phyloP scores from a whole-genome alignment of 2,797 vertebrate genomes.

The Sciaenops ocellatus region DNA sequence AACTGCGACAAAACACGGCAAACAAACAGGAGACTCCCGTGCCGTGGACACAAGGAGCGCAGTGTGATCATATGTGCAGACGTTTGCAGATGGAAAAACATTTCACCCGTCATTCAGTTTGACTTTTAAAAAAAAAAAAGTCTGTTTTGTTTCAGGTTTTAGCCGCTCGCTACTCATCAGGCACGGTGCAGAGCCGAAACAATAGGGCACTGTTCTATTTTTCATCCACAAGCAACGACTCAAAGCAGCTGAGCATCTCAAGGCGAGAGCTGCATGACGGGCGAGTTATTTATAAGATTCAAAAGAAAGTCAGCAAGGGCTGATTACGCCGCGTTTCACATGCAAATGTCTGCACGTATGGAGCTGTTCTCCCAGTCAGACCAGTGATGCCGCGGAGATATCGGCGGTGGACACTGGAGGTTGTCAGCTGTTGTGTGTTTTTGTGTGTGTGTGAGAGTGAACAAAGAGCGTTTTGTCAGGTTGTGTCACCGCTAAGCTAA shows the following conservation, averaged over 20 bases:
- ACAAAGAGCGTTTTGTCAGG: conserved; percentile 56
- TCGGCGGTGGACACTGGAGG: conserved; percentile 22
- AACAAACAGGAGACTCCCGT: not conserved
- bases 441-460: conserved; percentile 3
- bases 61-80: not conserved
- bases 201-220: conserved; percentile 47
- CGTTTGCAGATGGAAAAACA: conserved; percentile 9
- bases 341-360: conserved; percentile 14
- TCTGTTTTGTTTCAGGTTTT: conserved; percentile 22
- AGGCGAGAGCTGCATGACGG: conserved; percentile 36
- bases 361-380: not conserved
- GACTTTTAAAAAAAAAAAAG: conserved; percentile 12
- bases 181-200: conserved; percentile 20
- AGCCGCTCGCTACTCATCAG: conserved; percentile 17
- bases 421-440: conserved; percentile 26
- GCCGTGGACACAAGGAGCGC: not conserved
- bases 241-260: conserved; percentile 34
- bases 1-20: not conserved
- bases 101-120: not conserved
- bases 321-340: conserved; percentile 31
- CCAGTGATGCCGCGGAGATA: conserved; percentile 13
- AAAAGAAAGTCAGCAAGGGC: conserved; percentile 17
- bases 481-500: conserved; percentile 50
- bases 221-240: conserved; percentile 37
- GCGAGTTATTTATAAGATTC: conserved; percentile 41